Conservation (phyloP, 1,140 invertebrate genomes). For the Hormaphis cornu region DNA sequence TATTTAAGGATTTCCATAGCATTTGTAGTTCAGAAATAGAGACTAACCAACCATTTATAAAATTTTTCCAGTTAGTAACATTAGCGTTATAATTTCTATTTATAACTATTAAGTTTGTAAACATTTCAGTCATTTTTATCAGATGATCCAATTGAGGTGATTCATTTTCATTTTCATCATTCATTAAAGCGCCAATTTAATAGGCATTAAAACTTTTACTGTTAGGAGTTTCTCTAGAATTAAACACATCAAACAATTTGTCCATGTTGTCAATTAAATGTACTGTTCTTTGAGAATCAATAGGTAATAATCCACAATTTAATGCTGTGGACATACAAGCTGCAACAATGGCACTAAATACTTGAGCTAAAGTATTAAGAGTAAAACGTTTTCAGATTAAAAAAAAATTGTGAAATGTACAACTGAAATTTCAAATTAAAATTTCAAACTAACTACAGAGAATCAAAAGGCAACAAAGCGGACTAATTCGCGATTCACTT, state of each 20-base stretch:
- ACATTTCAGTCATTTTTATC: not conserved
- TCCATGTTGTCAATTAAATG: not conserved
- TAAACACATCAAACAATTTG: not conserved
- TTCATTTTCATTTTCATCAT: not conserved
- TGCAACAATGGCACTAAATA: not conserved
- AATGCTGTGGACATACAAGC: not conserved
- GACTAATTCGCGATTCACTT: too few species aligned
- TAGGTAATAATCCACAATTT: not conserved
- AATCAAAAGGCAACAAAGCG: too few species aligned
- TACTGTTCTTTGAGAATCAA: not conserved
- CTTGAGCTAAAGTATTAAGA: too few species aligned
- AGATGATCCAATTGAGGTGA: not conserved
- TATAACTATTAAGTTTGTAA: not conserved
- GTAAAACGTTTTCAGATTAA: too few species aligned
- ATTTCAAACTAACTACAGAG: too few species aligned
- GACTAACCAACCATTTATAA: not conserved
- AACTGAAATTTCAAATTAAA: too few species aligned
- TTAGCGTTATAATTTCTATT: not conserved
- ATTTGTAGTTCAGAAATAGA: not conserved
- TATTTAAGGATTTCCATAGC: not conserved
- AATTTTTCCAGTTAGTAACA: not conserved
- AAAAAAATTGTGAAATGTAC: too few species aligned
- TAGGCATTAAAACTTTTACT: not conserved
- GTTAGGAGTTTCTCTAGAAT: not conserved
- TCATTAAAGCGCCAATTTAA: not conserved